A percentile compares a stretch with the other conserved stretches of the same genome.
Conservation (phyloP, 2,888 invertebrate species). For the Masnerella sp. region DNA sequence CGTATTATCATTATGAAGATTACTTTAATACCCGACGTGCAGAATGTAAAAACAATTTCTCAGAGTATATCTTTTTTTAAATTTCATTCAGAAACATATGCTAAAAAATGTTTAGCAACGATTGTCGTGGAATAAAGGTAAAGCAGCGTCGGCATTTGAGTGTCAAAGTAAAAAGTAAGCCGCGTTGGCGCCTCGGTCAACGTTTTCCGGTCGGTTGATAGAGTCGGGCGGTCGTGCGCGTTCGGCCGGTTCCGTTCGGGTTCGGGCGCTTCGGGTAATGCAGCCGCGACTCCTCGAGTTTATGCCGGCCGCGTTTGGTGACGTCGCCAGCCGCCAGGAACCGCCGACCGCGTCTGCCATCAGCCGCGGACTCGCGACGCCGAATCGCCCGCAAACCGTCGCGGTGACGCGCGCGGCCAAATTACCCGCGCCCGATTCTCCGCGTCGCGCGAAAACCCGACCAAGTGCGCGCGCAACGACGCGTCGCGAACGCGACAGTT, state of each 20-base stretch:
- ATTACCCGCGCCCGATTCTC: not conserved
- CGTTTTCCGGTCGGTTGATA: constrained; percentile 45
- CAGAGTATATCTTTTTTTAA: not conserved
- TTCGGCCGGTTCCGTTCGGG: constrained; percentile 34
- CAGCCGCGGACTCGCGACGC: not conserved
- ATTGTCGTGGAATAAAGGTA: too few species aligned
- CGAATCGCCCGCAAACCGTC: not conserved
- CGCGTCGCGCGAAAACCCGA: constrained; percentile 26
- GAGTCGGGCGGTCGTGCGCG: constrained; percentile 2
- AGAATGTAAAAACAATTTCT: too few species aligned
- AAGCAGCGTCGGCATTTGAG: not conserved
- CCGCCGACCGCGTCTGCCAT: constrained; percentile 25
- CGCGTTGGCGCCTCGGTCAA: constrained; percentile 35
- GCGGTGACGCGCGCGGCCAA: constrained; percentile 1
- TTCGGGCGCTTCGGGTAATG: constrained; percentile 41
- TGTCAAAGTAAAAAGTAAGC: constrained; percentile 33
- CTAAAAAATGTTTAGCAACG: too few species aligned
- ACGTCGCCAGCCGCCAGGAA: constrained; percentile 56
- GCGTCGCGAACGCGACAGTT: constrained; percentile 46
- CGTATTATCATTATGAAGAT: too few species aligned
- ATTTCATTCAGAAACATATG: too few species aligned
- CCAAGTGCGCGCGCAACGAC: constrained; percentile 53
- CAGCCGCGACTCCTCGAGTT: constrained; percentile 49
- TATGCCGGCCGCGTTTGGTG: constrained; percentile 60
- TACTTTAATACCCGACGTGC: too few species aligned